Evolutionary conservation across 2,797 vertebrate genomes (phyloP).

Genomic region (Heterohyrax brucei): DNA sequence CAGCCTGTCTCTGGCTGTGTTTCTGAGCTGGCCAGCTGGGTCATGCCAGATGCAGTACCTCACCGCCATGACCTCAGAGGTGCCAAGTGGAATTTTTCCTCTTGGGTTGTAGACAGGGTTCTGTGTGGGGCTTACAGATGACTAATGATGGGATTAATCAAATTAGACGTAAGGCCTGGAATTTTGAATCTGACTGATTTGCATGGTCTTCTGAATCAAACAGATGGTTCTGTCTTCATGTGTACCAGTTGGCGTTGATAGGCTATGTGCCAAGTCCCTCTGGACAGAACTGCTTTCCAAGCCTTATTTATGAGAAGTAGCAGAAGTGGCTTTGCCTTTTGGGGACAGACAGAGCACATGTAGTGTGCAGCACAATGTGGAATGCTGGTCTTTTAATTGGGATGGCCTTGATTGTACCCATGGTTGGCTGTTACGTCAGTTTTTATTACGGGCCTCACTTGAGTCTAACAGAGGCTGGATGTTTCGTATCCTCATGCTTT

Average conservation of each 20-base stretch:
- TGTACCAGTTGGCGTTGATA: neutral
- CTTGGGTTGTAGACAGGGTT: neutral
- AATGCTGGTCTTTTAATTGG: neutral
- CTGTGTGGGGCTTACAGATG: neutral
- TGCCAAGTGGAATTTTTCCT: neutral
- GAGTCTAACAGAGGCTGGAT: conserved; percentile 8
- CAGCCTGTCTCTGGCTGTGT: fast-evolving
- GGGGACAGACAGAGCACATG: neutral
- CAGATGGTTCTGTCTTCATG: neutral
- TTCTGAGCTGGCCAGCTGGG: fast-evolving
- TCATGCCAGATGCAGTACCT: neutral
- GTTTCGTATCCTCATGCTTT: neutral
- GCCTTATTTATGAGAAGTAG: neutral
- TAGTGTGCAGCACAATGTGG: neutral
- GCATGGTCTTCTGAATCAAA: conserved; percentile 11
- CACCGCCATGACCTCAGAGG: neutral
- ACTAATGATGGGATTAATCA: neutral
- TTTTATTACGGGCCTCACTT: neutral
- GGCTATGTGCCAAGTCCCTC: neutral
- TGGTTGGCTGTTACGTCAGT: neutral
- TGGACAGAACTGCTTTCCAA: neutral
- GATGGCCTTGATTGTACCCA: neutral
- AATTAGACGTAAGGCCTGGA: neutral
- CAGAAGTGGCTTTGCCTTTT: neutral
- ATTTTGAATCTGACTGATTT: conserved; percentile 13